Evolutionary conservation across 2,888 invertebrate species (phyloP).

Genomic region (Cheilosia vernalis): DNA sequence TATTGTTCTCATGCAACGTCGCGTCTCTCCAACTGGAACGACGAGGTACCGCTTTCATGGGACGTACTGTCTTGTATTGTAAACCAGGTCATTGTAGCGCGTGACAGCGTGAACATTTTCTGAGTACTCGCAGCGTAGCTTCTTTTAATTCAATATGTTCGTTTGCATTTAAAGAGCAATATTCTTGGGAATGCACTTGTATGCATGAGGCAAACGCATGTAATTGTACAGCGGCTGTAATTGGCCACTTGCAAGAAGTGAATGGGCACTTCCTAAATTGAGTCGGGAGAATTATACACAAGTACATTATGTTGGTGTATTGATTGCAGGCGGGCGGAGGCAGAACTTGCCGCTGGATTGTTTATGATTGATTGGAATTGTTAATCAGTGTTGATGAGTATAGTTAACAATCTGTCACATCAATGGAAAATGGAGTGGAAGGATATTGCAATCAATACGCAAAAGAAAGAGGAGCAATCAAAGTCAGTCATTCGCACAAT

Average conservation of each 20-base stretch:
- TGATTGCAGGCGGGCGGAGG: background rate
- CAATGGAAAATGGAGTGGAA: background rate
- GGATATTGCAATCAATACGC: background rate
- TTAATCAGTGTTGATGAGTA: background rate
- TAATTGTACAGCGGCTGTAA: conserved; percentile 55
- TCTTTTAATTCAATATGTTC: background rate
- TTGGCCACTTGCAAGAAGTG: conserved; percentile 62
- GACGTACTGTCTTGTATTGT: conserved; percentile 32
- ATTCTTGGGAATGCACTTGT: conserved; percentile 25
- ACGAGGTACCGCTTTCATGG: conserved; percentile 28
- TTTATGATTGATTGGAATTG: background rate
- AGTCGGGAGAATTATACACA: background rate
- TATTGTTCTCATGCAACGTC: conserved; percentile 38
- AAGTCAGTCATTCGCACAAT: background rate
- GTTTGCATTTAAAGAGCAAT: conserved; percentile 8
- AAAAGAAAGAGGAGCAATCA: too few relatives aligned
- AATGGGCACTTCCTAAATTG: conserved; percentile 62
- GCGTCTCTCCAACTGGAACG: conserved; percentile 12
- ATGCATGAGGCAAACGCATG: conserved; percentile 16
- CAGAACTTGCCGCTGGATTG: background rate
- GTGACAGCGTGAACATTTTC: conserved; percentile 59
- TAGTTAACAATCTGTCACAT: background rate
- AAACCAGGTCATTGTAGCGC: conserved; percentile 66
- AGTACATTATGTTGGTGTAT: background rate
- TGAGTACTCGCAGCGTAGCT: background rate